These are phyloP conservation scores for Anaspis maculata DNA, from an alignment of 2,888 invertebrate genomes.

Conservation along the genomic window DNA sequence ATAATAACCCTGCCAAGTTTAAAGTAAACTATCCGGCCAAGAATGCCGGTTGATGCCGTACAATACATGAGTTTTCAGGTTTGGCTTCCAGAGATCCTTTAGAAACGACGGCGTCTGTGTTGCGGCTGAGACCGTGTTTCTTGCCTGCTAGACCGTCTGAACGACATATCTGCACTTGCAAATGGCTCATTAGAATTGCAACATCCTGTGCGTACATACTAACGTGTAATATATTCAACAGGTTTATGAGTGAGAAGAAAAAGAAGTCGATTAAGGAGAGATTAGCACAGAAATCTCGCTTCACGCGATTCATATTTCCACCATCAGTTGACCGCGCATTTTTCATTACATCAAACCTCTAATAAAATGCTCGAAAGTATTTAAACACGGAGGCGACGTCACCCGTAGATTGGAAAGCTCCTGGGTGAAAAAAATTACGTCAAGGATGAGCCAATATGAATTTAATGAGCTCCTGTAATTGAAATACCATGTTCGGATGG, in stretches of 20 bases:
- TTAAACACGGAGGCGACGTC: too few species aligned
- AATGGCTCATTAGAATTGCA: constrained; percentile 16
- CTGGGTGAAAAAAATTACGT: constrained; percentile 15
- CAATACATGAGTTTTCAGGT: too few species aligned
- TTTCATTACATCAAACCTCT: constrained; percentile 13
- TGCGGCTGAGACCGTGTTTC: too few species aligned
- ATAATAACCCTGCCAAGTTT: too few species aligned
- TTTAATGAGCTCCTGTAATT: constrained; percentile 18
- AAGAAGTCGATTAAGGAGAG: too few species aligned
- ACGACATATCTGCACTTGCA: constrained; percentile 14
- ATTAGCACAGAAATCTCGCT: too few species aligned
- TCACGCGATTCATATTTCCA: too few species aligned
- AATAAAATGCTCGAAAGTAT: constrained; percentile 15
- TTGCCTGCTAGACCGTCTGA: constrained; percentile 11
- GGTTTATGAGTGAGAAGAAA: constrained; percentile 3
- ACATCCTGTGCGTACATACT: constrained; percentile 16
- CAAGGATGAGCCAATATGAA: constrained; percentile 18
- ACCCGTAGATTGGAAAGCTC: constrained; percentile 15
- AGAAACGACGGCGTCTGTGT: too few species aligned
- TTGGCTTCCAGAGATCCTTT: too few species aligned
- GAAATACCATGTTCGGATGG: constrained; percentile 17
- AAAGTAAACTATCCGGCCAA: too few species aligned
- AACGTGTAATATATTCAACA: constrained; percentile 13
- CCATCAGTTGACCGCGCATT: too few species aligned
- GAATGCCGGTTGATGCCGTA: constrained; percentile 1